Percentiles rank a stretch among this genome's conserved stretches.
phyloP scores from a whole-genome alignment of 2,797 vertebrate species.

The Typhlichthys eigenmanni region DNA sequence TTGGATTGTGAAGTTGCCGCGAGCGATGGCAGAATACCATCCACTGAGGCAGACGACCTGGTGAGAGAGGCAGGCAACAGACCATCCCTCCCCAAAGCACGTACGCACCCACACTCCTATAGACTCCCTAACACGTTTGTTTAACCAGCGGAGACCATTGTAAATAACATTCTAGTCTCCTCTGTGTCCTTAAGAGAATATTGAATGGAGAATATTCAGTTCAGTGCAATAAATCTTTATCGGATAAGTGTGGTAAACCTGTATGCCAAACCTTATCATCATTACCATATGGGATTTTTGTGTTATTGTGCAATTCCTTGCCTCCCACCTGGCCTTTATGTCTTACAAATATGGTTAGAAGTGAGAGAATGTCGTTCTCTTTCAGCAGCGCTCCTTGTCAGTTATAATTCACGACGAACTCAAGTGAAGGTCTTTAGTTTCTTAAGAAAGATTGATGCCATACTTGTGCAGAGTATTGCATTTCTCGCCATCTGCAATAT shows the following conservation, averaged over 20 bases:
- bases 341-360: constrained; percentile 18
- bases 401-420: constrained; percentile 32
- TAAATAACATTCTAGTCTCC: constrained; percentile 58
- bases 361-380: constrained; percentile 31
- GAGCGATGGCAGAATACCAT: constrained; percentile 65
- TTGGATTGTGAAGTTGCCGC: constrained; percentile 71
- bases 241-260: constrained; percentile 57
- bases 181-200: constrained; percentile 41
- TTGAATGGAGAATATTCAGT: constrained; percentile 59
- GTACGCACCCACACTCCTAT: constrained; percentile 22
- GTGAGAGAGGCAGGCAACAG: constrained; percentile 45
- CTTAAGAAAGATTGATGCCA: constrained; percentile 14
- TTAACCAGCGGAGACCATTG: constrained; percentile 48
- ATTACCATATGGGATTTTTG: constrained; percentile 34
- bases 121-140: constrained; percentile 32
- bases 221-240: constrained; percentile 69
- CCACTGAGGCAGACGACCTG: constrained; percentile 31
- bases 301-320: constrained; percentile 28
- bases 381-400: constrained; percentile 21
- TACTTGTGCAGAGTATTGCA: constrained; percentile 18
- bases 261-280: constrained; percentile 44
- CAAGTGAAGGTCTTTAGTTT: constrained; percentile 19
- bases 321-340: constrained; percentile 27
- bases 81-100: constrained; percentile 9
- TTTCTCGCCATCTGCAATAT: constrained; percentile 5